Evolutionary conservation across 2,888 invertebrate species (phyloP), one percentile per base, ranked within the genome.

Genomic region (Amiota communis): DNA sequence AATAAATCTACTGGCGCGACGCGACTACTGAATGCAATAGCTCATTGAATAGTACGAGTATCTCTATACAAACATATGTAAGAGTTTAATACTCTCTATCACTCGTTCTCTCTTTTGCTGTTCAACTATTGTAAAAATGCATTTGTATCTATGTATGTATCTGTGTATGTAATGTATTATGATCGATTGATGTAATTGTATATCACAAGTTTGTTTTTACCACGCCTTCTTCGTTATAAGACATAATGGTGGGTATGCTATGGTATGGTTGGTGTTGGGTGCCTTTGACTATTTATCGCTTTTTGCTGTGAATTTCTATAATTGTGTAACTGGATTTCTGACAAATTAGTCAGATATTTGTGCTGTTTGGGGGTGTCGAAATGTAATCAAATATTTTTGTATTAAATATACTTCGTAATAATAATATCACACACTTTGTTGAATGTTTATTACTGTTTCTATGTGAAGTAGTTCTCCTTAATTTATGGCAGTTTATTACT

Each of bases 251-350:
- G 36, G 36, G 36, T 36, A 36, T 36, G 23, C 2, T 23, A 23
- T 23, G 23, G n/a, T n/a, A n/a, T n/a, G n/a, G n/a, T n/a, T n/a
- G 36, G 36, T 36, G 36, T 36, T 36, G 2, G 36, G 6, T 36
- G 36, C 36, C 3, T 36, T 36, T 36, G 36, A 36, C 36, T 36
- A 36, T 36, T 36, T 36, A 36, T 36, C 36, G 36, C 36, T 69
- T 15, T 69, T 71, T 71, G 59, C 15, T 61, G 49, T 59, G 71
- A n/a, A 67, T 23, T 72, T 67, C 72, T 77, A 69, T 76, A 77
- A 78, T 77, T 67, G 76, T 72, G 74, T 36, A 70, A 70, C 46
- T 72, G 56, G 67, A 56, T 65, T 71, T 70, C 73, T 63, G 75
- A 72, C 65, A 76, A 74, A 71, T 71, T 71, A 68, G 74, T 70